Evolutionary conservation across 2,113 vertebrate species (phyloP).

Genomic region (Hemiscyllium ocellatum): DNA sequence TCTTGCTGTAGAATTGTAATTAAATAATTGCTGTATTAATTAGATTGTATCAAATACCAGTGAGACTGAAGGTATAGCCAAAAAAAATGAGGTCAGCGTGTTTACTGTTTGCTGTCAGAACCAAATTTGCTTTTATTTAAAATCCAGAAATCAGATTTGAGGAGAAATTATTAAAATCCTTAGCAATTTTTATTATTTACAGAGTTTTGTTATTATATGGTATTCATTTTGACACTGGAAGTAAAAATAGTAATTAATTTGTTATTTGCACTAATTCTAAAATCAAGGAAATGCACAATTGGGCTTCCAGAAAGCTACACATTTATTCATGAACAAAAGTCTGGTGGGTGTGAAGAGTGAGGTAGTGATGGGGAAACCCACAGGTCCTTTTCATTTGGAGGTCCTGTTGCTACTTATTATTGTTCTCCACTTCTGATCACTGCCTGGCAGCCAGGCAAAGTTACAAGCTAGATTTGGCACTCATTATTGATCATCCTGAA

Average conservation of each 20-base stretch:
- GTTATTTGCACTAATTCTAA: not conserved
- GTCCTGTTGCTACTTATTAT: not conserved
- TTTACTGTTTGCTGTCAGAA: not conserved
- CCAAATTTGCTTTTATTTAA: conserved; percentile 16
- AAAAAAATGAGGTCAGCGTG: not conserved
- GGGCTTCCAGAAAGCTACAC: not conserved
- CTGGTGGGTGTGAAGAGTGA: not conserved
- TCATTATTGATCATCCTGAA: not conserved
- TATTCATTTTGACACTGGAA: not conserved
- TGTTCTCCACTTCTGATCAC: not conserved
- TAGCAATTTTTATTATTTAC: not conserved
- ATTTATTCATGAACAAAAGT: not conserved
- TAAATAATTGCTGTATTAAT: not conserved
- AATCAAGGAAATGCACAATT: not conserved
- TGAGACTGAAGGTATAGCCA: not conserved
- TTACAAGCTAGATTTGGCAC: not conserved
- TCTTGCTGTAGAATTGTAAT: not conserved
- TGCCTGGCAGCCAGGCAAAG: not conserved
- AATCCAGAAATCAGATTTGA: not conserved
- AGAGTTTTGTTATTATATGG: not conserved
- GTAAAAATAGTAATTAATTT: not conserved
- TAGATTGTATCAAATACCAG: not conserved
- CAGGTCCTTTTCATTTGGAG: not conserved
- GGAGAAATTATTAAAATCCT: not conserved
- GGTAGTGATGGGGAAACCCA: not conserved